These are phyloP conservation scores for Urechis unicinctus DNA, from an alignment of 2,888 invertebrate genomes.

Conservation along the genomic window DNA sequence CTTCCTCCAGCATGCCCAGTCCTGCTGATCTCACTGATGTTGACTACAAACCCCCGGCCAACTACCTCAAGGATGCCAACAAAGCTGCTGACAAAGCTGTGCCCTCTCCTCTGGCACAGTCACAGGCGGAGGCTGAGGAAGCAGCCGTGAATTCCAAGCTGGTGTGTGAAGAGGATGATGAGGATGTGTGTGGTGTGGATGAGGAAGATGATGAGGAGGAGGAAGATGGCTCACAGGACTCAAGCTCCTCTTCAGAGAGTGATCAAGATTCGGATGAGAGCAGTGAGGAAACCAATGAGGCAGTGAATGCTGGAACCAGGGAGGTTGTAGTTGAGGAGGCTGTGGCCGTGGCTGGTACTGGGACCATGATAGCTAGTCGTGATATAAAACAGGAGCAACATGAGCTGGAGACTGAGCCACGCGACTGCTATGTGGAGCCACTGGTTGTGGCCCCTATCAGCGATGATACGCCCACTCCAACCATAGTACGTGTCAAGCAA, in stretches of 20 bases:
- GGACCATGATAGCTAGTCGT: constrained; percentile 2
- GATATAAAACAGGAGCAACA: constrained; percentile 17
- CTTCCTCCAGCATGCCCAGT: constrained; percentile 35
- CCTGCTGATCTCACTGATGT: constrained; percentile 30
- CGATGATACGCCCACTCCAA: neutral
- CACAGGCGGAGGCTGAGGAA: neutral
- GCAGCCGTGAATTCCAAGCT: too few relatives aligned
- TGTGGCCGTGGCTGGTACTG: constrained; percentile 10
- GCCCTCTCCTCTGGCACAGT: constrained; percentile 8
- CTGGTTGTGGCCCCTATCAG: neutral
- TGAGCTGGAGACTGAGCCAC: constrained; percentile 6
- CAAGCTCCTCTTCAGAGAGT: neutral
- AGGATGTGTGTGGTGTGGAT: neutral
- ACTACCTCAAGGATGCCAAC: neutral
- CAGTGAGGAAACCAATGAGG: neutral
- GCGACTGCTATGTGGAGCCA: neutral
- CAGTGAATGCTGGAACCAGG: neutral
- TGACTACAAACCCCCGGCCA: constrained; percentile 4
- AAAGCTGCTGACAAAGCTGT: constrained; percentile 16
- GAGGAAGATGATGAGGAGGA: constrained; percentile 2
- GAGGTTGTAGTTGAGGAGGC: constrained; percentile 1
- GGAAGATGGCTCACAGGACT: constrained; percentile 2
- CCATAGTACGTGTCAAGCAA: neutral
- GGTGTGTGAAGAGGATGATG: constrained; percentile 8
- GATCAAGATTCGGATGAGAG: neutral